Percentiles rank a stretch among this genome's conserved stretches.
phyloP scores from a whole-genome alignment of 2,797 vertebrate species.

The Anguilla anguilla region DNA sequence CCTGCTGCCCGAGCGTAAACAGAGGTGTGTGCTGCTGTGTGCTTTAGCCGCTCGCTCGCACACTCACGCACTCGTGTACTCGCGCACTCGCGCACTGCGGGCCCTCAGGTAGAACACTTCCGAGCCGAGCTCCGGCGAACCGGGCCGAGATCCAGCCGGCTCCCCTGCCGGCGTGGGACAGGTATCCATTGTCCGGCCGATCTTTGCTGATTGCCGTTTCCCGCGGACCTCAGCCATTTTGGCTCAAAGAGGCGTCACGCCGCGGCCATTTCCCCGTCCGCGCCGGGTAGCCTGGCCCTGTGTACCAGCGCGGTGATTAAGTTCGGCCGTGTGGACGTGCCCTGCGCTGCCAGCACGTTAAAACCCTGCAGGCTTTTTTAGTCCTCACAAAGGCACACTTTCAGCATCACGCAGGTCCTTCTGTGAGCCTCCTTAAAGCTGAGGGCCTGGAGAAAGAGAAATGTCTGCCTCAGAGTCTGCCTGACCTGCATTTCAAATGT shows the following conservation, averaged over 20 bases:
- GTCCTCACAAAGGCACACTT: neutral
- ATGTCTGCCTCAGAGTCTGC: neutral
- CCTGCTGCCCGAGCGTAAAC: constrained; percentile 45
- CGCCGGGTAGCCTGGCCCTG: constrained; percentile 49
- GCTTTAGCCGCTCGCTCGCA: constrained; percentile 40
- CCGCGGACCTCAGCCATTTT: constrained; percentile 31
- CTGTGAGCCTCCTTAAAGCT: neutral
- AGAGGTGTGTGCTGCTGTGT: constrained; percentile 35
- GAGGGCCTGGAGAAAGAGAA: constrained; percentile 13
- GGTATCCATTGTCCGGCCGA: too few species aligned
- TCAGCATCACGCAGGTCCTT: neutral
- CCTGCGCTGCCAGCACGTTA: constrained; percentile 16
- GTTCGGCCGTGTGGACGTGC: constrained; percentile 31
- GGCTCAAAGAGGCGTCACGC: constrained; percentile 69
- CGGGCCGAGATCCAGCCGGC: neutral
- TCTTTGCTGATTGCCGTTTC: neutral
- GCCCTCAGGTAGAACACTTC: neutral
- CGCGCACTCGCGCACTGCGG: neutral
- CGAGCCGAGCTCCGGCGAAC: neutral
- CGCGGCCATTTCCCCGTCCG: constrained; percentile 78
- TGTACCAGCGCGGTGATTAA: constrained; percentile 46
- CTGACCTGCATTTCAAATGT: constrained; percentile 13
- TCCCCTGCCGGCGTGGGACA: neutral
- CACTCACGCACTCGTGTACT: too few species aligned
- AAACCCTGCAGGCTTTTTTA: neutral